Evolutionary conservation across 2,113 vertebrate species (phyloP).

Genomic region (Ciconia maguari): DNA sequence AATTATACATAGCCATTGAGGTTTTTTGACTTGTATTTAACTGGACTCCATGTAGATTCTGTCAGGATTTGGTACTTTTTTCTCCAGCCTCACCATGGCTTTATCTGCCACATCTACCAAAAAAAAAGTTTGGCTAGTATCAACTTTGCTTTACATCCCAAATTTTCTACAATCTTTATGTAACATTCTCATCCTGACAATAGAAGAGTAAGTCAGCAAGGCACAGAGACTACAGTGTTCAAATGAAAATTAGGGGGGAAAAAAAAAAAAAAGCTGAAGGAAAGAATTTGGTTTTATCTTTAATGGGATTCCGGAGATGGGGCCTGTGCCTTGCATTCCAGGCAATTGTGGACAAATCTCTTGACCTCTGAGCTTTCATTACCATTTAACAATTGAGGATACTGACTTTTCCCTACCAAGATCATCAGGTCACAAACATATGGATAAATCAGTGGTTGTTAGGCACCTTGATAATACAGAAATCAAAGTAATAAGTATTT

Average conservation of each 20-base stretch:
- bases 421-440: not conserved
- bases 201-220: not conserved
- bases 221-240: not conserved
- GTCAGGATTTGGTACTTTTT: not conserved
- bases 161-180: not conserved
- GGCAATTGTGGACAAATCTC: not conserved
- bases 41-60: not conserved
- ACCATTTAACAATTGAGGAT: not conserved
- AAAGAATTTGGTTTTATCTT: not conserved
- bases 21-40: not conserved
- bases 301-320: not conserved
- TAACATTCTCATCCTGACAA: not conserved
- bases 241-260: not conserved
- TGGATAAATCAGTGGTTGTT: not conserved
- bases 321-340: not conserved
- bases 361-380: not conserved
- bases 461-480: not conserved
- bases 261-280: not conserved
- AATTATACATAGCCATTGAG: not conserved
- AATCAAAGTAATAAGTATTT: constrained; percentile 11
- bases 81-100: not conserved
- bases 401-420: not conserved
- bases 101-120: not conserved
- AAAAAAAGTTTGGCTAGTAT: not conserved
- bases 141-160: not conserved